Conservation (phyloP, 2,888 invertebrate species). For the Pheosia gnoma region DNA sequence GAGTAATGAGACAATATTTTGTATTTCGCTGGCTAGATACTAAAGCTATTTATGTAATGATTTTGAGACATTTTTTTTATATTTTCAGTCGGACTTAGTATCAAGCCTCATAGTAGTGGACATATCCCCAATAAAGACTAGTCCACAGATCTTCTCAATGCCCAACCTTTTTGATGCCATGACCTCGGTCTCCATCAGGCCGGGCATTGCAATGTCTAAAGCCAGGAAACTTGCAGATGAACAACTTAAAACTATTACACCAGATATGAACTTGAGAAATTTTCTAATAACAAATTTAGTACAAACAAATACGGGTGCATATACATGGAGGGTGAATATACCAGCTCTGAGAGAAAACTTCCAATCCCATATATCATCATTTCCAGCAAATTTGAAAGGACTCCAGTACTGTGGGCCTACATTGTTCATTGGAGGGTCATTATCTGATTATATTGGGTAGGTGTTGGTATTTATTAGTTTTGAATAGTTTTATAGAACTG, state of each 20-base stretch:
- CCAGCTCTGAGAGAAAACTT: slow-evolving; percentile 88
- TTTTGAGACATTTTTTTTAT: slow-evolving; percentile 2
- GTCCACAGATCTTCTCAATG: slow-evolving; percentile 86
- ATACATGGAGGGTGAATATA: slow-evolving; percentile 92
- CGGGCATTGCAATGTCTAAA: slow-evolving; percentile 86
- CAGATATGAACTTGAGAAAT: slow-evolving; percentile 85
- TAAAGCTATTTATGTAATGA: background rate
- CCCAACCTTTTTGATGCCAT: slow-evolving; percentile 87
- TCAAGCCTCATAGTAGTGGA: slow-evolving; percentile 88
- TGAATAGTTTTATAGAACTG: background rate
- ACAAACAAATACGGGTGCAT: slow-evolving; percentile 85
- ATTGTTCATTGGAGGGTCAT: slow-evolving; percentile 92
- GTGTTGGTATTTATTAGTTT: slow-evolving; percentile 6
- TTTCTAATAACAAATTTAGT: slow-evolving; percentile 95
- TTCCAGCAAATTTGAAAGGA: slow-evolving; percentile 83
- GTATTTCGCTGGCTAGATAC: background rate
- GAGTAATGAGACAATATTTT: too few species aligned
- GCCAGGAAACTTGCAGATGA: slow-evolving; percentile 87
- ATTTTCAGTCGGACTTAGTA: slow-evolving; percentile 84
- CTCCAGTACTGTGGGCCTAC: slow-evolving; percentile 87
- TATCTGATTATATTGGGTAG: slow-evolving; percentile 93
- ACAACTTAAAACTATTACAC: slow-evolving; percentile 84
- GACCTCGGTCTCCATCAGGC: slow-evolving; percentile 83
- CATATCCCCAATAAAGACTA: slow-evolving; percentile 87
- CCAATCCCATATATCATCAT: slow-evolving; percentile 84